phyloP scores from a whole-genome alignment of 2,797 vertebrate genomes.

The Synanceia verrucosa region DNA sequence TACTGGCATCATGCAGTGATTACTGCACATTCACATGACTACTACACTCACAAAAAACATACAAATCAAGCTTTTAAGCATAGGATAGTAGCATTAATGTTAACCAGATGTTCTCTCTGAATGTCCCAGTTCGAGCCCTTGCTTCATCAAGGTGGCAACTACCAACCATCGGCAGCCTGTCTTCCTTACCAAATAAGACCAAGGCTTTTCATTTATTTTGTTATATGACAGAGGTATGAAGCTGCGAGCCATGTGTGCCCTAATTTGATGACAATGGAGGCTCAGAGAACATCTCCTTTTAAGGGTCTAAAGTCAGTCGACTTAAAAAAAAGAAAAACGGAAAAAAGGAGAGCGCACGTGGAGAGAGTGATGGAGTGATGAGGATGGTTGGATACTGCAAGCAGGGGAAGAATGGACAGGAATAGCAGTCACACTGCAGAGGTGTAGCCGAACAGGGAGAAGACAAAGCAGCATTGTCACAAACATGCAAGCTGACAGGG shows the following conservation, averaged over 20 bases:
- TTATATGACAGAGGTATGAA: slow-evolving; percentile 43
- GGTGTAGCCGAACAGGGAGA: slow-evolving; percentile 6
- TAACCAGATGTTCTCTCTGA: slow-evolving; percentile 70
- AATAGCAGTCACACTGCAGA: slow-evolving; percentile 16
- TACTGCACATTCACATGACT: slow-evolving; percentile 14
- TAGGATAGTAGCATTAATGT: slow-evolving; percentile 55
- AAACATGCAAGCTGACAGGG: slow-evolving; percentile 24
- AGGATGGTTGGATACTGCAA: slow-evolving; percentile 22
- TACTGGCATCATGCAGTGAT: slow-evolving; percentile 7
- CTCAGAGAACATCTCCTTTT: slow-evolving; percentile 71
- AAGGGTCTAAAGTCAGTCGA: slow-evolving; percentile 59
- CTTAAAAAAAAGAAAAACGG: slow-evolving; percentile 6
- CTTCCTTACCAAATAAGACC: slow-evolving; percentile 48
- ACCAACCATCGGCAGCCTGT: slow-evolving; percentile 21
- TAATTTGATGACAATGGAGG: slow-evolving; percentile 52
- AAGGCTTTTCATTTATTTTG: slow-evolving; percentile 41
- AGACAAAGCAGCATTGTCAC: slow-evolving; percentile 21
- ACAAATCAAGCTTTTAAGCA: slow-evolving; percentile 32
- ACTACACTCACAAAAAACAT: slow-evolving; percentile 7
- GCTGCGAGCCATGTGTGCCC: slow-evolving; percentile 61
- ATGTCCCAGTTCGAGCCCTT: slow-evolving; percentile 32
- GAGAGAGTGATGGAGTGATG: slow-evolving; percentile 38
- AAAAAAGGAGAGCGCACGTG: slow-evolving; percentile 25
- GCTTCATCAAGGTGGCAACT: slow-evolving; percentile 62
- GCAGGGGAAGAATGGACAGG: slow-evolving; percentile 13